Evolutionary conservation across 2,888 invertebrate species (phyloP), one percentile per base, ranked within the genome.

Genomic region (Nasonovia ribisnigri): DNA sequence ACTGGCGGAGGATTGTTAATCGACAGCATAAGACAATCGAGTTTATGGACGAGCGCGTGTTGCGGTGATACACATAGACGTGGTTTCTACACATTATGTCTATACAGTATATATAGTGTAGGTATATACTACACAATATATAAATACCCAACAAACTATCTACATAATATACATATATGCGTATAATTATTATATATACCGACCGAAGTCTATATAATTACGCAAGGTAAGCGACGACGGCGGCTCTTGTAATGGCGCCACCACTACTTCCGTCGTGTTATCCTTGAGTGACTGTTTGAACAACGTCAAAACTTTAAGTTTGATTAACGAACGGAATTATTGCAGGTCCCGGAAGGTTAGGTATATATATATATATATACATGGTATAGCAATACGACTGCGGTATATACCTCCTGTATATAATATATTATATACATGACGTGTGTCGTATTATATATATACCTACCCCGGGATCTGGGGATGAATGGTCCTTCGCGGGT

Each of bases 291-390:
- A 43, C 84, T 60, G 51, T 88, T 88, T 77, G 51, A 67, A 92
- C 54, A 88, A 88, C 51, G 88, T 92, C 84, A 84, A 92, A 92
- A 92, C 88, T 92, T 84, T 42, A 88, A 88, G 54, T 88, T 92
- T 92, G 77, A 92, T 88, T 51, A 88, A 92, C 92, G 88, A 24
- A 88, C 88, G 42, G 29, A 92, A 88, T 92, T 88, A 92, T 88
- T 84, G 48, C 60, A 48, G 8, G 5, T 77, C 24, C 42, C 16
- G 36, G 6, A 77, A 77, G 20, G 77, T 42, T 42, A 26, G n/a
- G 26, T 13, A 42, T 87, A 87, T 29, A 87, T 86, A 46, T 1
- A 86, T 13, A 42, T 87, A 87, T 29, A 87, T 86, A 46, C 4
- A 86, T 46, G 6, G 46, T 16, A 29, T 43, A 29, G 29, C 26